Evolutionary conservation across 2,888 invertebrate genomes (phyloP).

Genomic region (Callimorpha dominula): DNA sequence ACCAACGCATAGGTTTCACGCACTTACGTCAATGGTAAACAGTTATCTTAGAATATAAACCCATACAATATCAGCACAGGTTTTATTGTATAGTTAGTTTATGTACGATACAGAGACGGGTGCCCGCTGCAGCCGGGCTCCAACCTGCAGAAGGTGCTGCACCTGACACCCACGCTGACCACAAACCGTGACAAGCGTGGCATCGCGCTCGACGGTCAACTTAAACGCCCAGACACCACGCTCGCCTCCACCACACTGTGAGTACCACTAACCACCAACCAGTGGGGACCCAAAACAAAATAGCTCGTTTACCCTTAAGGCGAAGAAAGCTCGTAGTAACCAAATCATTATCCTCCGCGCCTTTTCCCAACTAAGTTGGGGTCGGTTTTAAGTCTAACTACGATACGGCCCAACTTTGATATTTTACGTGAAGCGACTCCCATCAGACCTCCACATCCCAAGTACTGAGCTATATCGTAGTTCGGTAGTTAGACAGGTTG

Average conservation of each 20-base stretch:
- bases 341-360: too few relatives aligned
- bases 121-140: slow-evolving; percentile 96
- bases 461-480: too few relatives aligned
- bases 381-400: too few relatives aligned
- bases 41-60: not conserved
- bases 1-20: too few relatives aligned
- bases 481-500: too few relatives aligned
- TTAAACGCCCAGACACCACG: slow-evolving; percentile 93
- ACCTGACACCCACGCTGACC: slow-evolving; percentile 92
- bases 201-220: slow-evolving; percentile 96
- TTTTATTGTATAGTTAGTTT: slow-evolving; percentile 15
- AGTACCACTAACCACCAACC: slow-evolving; percentile 62
- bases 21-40: not conserved
- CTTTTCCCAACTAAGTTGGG: too few relatives aligned
- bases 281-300: too few relatives aligned
- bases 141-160: slow-evolving; percentile 95
- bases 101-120: slow-evolving; percentile 88
- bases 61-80: not conserved
- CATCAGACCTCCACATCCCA: too few relatives aligned
- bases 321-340: too few relatives aligned
- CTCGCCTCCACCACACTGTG: slow-evolving; percentile 97
- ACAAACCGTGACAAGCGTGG: slow-evolving; percentile 95
- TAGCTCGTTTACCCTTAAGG: too few relatives aligned
- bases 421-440: too few relatives aligned
- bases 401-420: too few relatives aligned